phyloP scores from a whole-genome alignment of 92 coral and sea anemone genomes.

The Pocillopora meandrina region DNA sequence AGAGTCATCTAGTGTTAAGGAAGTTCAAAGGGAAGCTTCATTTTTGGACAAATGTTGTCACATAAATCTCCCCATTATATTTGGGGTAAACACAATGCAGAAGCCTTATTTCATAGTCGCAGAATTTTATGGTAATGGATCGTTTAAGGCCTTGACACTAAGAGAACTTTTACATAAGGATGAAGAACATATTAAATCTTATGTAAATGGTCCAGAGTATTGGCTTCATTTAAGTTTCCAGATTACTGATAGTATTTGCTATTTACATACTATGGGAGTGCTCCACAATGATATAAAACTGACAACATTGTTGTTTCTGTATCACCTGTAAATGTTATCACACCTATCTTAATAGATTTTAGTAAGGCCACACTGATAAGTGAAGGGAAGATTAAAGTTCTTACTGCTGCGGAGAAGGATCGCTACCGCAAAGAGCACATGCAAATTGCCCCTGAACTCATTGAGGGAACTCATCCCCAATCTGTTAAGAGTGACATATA shows the following conservation, averaged over 20 bases:
- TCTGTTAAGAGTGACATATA: constrained; percentile 12
- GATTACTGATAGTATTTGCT: constrained; percentile 52
- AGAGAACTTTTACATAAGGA: too few relatives aligned
- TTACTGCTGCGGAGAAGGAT: constrained; percentile 25
- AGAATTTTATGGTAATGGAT: constrained; percentile 56
- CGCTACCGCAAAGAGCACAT: constrained; percentile 41
- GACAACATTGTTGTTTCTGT: constrained; percentile 60
- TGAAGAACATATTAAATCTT: neutral
- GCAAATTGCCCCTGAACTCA: constrained; percentile 59
- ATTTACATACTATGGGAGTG: constrained; percentile 49
- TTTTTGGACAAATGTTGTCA: constrained; percentile 57
- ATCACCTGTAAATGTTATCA: constrained; percentile 35
- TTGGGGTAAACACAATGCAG: constrained; percentile 49
- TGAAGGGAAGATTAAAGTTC: constrained; percentile 33
- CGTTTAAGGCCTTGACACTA: neutral
- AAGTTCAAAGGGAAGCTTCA: constrained; percentile 58
- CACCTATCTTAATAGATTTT: constrained; percentile 59
- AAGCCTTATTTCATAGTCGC: constrained; percentile 62
- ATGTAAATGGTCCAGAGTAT: constrained; percentile 30
- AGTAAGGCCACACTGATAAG: constrained; percentile 56
- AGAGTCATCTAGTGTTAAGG: constrained; percentile 23
- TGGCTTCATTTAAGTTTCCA: constrained; percentile 61
- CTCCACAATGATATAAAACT: constrained; percentile 62
- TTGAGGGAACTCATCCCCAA: constrained; percentile 6
- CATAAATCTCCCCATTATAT: constrained; percentile 24